phyloP scores from a whole-genome alignment of 2,797 vertebrate species.

The Novumbra hubbsi region DNA sequence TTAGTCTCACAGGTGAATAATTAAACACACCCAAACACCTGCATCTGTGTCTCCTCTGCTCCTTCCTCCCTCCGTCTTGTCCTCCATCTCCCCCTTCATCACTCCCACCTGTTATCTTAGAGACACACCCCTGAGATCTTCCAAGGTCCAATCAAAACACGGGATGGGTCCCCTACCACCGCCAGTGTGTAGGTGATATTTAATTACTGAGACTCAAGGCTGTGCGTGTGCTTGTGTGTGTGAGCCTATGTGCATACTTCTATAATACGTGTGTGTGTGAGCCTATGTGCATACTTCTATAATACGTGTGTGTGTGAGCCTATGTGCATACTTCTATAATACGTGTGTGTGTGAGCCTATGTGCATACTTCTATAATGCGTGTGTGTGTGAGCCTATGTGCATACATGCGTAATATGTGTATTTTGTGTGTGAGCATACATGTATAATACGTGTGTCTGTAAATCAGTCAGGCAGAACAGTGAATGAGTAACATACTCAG shows the following conservation, averaged over 20 bases:
- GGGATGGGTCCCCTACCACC: constrained; percentile 2
- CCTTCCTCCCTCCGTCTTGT: constrained; percentile 28
- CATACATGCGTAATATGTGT: neutral
- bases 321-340: neutral
- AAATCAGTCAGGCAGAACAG: constrained; percentile 15
- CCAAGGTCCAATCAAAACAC: constrained; percentile 35
- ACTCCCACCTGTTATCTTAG: constrained; percentile 50
- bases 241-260: neutral
- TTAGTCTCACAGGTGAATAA: constrained; percentile 76
- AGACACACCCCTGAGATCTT: constrained; percentile 41
- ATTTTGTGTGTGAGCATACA: neutral
- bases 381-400: neutral
- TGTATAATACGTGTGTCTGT: too few relatives aligned
- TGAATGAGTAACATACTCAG: constrained; percentile 27
- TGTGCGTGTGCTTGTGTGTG: constrained; percentile 4
- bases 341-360: neutral
- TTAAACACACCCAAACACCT: constrained; percentile 74
- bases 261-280: constrained; percentile 1
- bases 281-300: neutral
- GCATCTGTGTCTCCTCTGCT: constrained; percentile 53
- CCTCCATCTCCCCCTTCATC: constrained; percentile 8
- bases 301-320: neutral
- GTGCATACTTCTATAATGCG: neutral
- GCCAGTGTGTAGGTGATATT: constrained; percentile 24
- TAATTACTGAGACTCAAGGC: constrained; percentile 21